Percentiles rank a stretch among this genome's conserved stretches.
Evolutionary conservation across 2,888 invertebrate species (phyloP).

Genomic region (Rugalucina vietnamica): DNA sequence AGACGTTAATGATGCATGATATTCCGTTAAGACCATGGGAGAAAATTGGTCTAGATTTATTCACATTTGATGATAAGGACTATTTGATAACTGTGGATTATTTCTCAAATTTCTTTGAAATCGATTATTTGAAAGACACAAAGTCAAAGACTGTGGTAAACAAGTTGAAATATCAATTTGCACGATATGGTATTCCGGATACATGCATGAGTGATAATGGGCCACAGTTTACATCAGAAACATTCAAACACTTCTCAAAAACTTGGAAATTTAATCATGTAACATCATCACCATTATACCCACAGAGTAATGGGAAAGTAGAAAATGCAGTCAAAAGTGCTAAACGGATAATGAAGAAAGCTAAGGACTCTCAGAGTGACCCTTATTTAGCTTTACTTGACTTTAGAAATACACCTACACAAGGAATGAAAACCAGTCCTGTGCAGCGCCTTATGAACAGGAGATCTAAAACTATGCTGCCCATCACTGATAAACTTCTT

Average conservation of each 20-base stretch:
- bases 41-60: slow-evolving; percentile 53
- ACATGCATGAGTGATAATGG: no score
- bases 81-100: slow-evolving; percentile 63
- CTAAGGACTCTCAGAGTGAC: background rate
- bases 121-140: no score
- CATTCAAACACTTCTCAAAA: no score
- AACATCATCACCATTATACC: background rate
- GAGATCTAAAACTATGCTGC: background rate
- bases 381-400: background rate
- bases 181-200: no score
- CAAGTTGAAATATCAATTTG: no score
- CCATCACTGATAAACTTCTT: no score
- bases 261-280: background rate
- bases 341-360: background rate
- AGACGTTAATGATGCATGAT: slow-evolving; percentile 26
- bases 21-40: slow-evolving; percentile 49
- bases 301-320: background rate
- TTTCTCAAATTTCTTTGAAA: slow-evolving; percentile 62
- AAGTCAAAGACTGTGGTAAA: no score
- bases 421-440: background rate
- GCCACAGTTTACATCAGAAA: no score
- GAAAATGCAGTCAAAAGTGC: background rate
- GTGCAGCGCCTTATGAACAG: background rate
- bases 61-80: slow-evolving; percentile 30
- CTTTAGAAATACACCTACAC: background rate